Conservation (phyloP, 2,888 invertebrate genomes). For the Elmis aenea region DNA sequence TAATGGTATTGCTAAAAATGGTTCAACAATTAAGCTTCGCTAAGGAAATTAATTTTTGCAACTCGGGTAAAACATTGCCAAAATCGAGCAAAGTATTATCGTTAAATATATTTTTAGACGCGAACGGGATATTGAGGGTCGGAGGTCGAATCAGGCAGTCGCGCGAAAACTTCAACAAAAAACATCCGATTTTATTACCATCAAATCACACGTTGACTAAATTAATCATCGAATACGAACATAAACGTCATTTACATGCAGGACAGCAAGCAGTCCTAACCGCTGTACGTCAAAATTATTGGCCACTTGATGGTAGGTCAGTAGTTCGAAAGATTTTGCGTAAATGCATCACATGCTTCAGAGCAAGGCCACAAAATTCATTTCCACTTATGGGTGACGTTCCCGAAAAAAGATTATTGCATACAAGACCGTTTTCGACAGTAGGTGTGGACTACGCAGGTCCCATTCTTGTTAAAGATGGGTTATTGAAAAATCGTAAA, state of each 20-base stretch:
- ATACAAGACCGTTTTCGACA: constrained; percentile 5
- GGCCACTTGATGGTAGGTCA: constrained; percentile 10
- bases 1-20: background rate
- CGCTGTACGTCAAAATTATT: constrained; percentile 6
- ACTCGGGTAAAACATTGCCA: too few relatives aligned
- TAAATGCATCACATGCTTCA: constrained; percentile 6
- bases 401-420: too few relatives aligned
- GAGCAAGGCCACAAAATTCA: background rate
- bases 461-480: constrained; percentile 6
- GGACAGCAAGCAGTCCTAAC: constrained; percentile 3
- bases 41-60: background rate
- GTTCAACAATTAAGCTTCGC: constrained; percentile 2
- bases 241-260: constrained; percentile 6
- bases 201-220: too few relatives aligned
- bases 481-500: constrained; percentile 12
- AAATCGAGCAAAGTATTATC: too few relatives aligned
- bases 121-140: too few relatives aligned
- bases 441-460: constrained; percentile 6
- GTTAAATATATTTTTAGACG: too few relatives aligned
- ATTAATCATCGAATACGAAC: constrained; percentile 6
- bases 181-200: too few relatives aligned
- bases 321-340: background rate
- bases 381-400: constrained; percentile 2
- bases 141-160: too few relatives aligned
- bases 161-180: too few relatives aligned